Base-by-base conservation (phyloP, 2,797 vertebrate species). In the Holocentrus rufus region DNA sequence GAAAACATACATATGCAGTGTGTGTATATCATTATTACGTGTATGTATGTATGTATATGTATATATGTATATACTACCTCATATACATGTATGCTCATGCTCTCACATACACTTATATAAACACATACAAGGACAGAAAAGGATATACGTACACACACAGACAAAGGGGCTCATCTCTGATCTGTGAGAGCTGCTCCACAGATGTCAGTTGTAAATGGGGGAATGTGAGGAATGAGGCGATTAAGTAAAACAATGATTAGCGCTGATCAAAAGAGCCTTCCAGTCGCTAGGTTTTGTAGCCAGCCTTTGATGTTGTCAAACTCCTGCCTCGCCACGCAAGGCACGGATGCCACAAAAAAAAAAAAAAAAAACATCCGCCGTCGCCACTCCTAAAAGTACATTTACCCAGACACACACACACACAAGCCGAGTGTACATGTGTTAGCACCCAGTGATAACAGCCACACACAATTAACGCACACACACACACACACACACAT, bases 231-330 rank as follows among this genome's bases (percentile, higher is more conserved):
- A 76, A 88, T 84, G 67, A 89, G 85, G 76, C 72, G 83, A 87
- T 91, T 89, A 88, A 81, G 65, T 78, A 76, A 89, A 89, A 88
- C 81, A 81, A 80, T 73, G 79, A 90, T 90, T 84, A 85, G 81
- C 77, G 2, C 46, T 80, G 86, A 92, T 90, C 83, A 85, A 91
- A 88, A 86, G 79, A 72, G 50, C 61, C 49, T 73, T 56, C 58
- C 60, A 62, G 77, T 72, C 71, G 74, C 47, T 63, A 68, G 72
- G 69, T 82, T 88, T 85, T 81, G 77, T 85, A 49, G 76, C 6
- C 2, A 71, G 72, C 71, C 86, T 91, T 89, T 92, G 87, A 90
- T 89, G 87, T 90, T 77, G 76, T 82, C 72, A 77, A 77, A 85
- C 80, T 78, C 57, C 70, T 36, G 60, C 67, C 23, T 74, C 55